Percentiles rank a stretch among this genome's conserved stretches.
Evolutionary conservation across 2,113 vertebrate genomes (phyloP).

Genomic region (Rhabdornis inornatus): DNA sequence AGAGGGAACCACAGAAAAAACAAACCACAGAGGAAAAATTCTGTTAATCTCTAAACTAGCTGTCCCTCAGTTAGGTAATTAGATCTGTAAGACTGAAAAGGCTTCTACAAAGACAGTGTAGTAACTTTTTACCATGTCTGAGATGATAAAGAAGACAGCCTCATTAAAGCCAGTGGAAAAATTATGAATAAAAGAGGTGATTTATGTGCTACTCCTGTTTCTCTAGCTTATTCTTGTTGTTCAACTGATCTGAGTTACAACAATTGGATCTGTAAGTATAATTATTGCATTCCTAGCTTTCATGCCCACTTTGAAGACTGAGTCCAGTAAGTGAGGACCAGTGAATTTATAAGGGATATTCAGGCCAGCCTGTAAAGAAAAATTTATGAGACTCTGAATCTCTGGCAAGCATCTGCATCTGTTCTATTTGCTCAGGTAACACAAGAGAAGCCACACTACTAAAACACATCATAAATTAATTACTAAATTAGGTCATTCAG

Average conservation of each 20-base stretch:
- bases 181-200: neutral
- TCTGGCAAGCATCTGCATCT: neutral
- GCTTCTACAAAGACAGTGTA: neutral
- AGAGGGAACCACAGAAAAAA: neutral
- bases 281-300: neutral
- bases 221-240: neutral
- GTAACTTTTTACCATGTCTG: neutral
- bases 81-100: neutral
- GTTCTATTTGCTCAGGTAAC: neutral
- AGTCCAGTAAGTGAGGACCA: neutral
- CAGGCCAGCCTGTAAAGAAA: neutral
- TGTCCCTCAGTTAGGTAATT: neutral
- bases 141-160: neutral
- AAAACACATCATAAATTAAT: neutral
- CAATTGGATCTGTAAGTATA: neutral
- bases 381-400: neutral
- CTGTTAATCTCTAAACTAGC: neutral
- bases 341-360: neutral
- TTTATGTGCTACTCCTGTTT: neutral
- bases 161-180: neutral
- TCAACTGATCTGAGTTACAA: neutral
- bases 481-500: conserved; percentile 19
- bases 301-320: neutral
- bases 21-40: neutral
- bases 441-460: neutral